Evolutionary conservation across 64 coral and sea anemone genomes (phyloP), one percentile per base, ranked within the genome.

Genomic region (Montipora capricornis): DNA sequence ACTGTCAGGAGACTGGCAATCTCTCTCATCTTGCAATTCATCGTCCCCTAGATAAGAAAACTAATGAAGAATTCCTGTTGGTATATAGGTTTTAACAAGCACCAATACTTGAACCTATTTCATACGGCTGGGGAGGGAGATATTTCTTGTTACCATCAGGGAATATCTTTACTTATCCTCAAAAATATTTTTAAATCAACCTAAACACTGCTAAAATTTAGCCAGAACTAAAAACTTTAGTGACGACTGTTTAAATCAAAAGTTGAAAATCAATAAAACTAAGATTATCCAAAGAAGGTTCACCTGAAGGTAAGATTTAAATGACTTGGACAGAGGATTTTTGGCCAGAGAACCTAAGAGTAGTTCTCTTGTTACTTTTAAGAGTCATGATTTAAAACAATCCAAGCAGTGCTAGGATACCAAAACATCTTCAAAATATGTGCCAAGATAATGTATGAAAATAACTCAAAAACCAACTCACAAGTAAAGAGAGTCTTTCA

Each of bases 41-140:
- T 86, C 82, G 12, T 86, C 64, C 68, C 82, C 82, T 50, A 86
- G 20, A 19, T 86, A 71, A 70, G 82, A 22, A 11, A 51, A 86
- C 82, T 86, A 49, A 50, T 1, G 71, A 62, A 64, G 9, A 17
- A 66, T 44, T 16, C 12, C 55, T 64, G 13, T 66, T 14, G 57
- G 55, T 45, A 2, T 71, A 8, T 3, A 71, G 3, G 4, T 6
- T 20, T 71, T 71, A 20, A 78, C 9, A 55, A 5, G 6, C 61
- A 64, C 61, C 4, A 64, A 15, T 16, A 57, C 11, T 57, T 57
- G 4, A 57, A 6, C 37, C 37, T 37, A 37, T 37, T 37, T 37
- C 0, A 37, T 37, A 37, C 37, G 1, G 37, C 37, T 37, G 2
- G 37, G 37, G 37, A 37, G 37, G 37, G 37, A 37, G 37, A 37